These are phyloP conservation scores for Microcebus murinus DNA, from an alignment of 2,113 vertebrate species.

Conservation along the genomic window DNA sequence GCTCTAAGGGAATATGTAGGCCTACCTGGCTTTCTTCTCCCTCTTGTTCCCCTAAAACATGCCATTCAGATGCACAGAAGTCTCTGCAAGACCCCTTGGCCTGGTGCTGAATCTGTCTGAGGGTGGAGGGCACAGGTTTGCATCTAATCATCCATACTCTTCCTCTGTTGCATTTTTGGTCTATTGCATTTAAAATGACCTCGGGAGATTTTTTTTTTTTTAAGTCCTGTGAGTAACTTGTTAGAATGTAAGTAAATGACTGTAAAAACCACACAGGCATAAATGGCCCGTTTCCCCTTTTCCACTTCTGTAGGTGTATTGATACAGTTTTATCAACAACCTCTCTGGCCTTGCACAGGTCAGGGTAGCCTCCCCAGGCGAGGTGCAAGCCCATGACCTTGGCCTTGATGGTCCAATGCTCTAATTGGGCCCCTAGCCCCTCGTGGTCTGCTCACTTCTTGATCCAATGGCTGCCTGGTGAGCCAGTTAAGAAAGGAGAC, in stretches of 20 bases:
- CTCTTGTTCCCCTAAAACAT: neutral
- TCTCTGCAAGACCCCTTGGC: neutral
- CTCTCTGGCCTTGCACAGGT: neutral
- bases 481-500: neutral
- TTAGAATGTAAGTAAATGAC: neutral
- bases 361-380: neutral
- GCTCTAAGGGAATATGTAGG: neutral
- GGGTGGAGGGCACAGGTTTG: neutral
- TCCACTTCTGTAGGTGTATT: rapidly evolving
- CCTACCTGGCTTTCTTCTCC: neutral
- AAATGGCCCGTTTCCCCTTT: neutral
- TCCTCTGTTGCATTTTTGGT: neutral
- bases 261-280: neutral
- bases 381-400: neutral
- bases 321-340: neutral
- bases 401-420: neutral
- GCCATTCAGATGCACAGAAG: neutral
- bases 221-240: neutral
- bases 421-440: rapidly evolving
- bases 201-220: neutral
- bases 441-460: neutral
- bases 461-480: neutral
- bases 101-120: neutral
- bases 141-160: rapidly evolving
- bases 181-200: neutral